Evolutionary conservation across 2,113 vertebrate genomes (phyloP).

Genomic region (Stomatorhinus ivindoensis): DNA sequence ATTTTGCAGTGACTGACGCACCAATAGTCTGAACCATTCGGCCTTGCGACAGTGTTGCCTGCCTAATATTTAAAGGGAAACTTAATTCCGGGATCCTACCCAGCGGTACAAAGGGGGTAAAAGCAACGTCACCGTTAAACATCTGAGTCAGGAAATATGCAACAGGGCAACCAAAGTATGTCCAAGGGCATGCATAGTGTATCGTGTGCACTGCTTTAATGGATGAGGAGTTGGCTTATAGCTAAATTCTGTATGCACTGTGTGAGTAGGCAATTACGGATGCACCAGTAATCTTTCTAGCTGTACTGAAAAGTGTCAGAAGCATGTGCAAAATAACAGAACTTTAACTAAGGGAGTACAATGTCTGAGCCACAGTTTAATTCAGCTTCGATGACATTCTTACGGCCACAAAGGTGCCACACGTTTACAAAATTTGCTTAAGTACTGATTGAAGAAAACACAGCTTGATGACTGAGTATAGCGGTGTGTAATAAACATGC

Average conservation of each 20-base stretch:
- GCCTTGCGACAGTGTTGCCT: background rate
- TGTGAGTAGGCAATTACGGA: background rate
- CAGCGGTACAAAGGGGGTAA: background rate
- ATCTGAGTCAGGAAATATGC: background rate
- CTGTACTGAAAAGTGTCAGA: background rate
- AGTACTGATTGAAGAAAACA: background rate
- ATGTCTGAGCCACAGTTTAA: background rate
- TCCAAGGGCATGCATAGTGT: background rate
- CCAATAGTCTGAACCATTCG: background rate
- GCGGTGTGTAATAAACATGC: background rate
- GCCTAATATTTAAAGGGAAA: background rate
- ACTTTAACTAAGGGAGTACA: background rate
- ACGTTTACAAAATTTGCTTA: background rate
- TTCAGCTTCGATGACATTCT: background rate
- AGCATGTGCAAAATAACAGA: conserved; percentile 6
- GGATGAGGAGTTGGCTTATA: background rate
- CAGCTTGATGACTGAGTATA: background rate
- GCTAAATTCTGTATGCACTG: background rate
- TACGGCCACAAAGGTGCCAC: background rate
- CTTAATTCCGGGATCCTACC: background rate
- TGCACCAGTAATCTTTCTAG: background rate
- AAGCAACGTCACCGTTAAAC: background rate
- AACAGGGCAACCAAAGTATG: background rate
- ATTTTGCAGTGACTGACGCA: background rate
- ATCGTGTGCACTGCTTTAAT: background rate